Base-by-base conservation (phyloP, 1,140 invertebrate species). In the Drosophila lacteicornis region DNA sequence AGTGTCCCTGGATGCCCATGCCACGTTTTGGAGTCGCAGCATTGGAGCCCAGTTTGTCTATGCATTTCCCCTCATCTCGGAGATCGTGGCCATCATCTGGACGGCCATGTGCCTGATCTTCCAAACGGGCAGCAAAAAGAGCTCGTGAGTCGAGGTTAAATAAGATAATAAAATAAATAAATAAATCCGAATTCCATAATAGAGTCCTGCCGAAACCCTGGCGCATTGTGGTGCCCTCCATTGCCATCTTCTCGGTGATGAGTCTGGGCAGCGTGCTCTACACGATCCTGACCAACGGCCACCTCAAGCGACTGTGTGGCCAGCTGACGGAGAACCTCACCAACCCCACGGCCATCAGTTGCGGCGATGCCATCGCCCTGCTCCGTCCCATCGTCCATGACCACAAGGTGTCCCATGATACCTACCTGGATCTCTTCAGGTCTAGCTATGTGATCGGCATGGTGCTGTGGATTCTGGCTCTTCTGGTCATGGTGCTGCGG, bases 211-310 rank as follows among this genome's bases (percentile, higher is more conserved):
- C 91, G 2, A 88, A 92, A 38, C 91, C 91, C 2, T 92, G 91
- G 91, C 90, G 91, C 43, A 92, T 92, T 68, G 91, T 92, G 3
- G 74, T 91, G 58, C 91, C 91, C n/a, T 91, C 91, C 27, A 91
- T 92, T 25, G 27, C 71, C 2, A 84, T 92, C 4, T 92, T 92
- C 25, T 70, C 82, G 7, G 50, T 92, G 8, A 92, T 92, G 91
- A 79, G 86, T 8, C 11, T 91, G 12, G 58, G 75, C 9, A 91
- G 86, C 42, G 55, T 82, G 0, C 53, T 73, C 7, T 92, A 92
- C 38, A 80, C 84, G 0, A 91, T 92, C 63, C 57, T 91, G 15
- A 92, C 87, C 30, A 86, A 91, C 51, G 75, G 79, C 12, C 80
- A 88, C 17, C 38, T 92, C 11, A 82, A 75, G 49, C 76, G 61